These are phyloP conservation scores for Polypterus bichir DNA, from an alignment of 2,113 vertebrate species.

Conservation along the genomic window DNA sequence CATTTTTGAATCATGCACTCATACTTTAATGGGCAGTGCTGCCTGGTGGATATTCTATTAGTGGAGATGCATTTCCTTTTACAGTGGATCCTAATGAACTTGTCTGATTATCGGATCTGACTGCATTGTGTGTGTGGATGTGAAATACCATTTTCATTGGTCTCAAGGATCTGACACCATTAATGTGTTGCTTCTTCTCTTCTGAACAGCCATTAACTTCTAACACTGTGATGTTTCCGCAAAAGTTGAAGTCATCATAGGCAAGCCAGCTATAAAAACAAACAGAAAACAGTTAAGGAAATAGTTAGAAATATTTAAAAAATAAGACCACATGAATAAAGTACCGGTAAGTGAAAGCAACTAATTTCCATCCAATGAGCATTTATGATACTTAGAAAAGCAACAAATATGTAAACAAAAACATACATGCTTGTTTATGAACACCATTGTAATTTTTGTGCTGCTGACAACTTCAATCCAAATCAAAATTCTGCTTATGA, in stretches of 20 bases:
- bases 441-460: neutral
- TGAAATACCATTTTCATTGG: constrained; percentile 60
- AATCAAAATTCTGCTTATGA: no score
- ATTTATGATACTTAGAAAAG: no score
- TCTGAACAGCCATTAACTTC: constrained; percentile 41
- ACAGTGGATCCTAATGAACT: constrained; percentile 7
- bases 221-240: constrained; percentile 52
- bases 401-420: no score
- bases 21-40: no score
- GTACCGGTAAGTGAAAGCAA: no score
- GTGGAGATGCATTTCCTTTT: constrained; percentile 9
- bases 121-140: constrained; percentile 6
- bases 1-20: neutral
- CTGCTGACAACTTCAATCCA: no score
- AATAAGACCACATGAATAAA: no score
- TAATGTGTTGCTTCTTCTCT: constrained; percentile 33
- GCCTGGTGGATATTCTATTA: neutral
- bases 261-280: constrained; percentile 61
- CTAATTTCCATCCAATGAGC: no score
- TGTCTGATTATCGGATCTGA: neutral
- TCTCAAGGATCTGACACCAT: constrained; percentile 50
- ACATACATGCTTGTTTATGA: neutral
- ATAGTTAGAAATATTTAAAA: no score
- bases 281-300: constrained; percentile 14
- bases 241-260: constrained; percentile 59